Evolutionary conservation across 2,113 vertebrate genomes (phyloP).

Genomic region (Apaloderma vittatum): DNA sequence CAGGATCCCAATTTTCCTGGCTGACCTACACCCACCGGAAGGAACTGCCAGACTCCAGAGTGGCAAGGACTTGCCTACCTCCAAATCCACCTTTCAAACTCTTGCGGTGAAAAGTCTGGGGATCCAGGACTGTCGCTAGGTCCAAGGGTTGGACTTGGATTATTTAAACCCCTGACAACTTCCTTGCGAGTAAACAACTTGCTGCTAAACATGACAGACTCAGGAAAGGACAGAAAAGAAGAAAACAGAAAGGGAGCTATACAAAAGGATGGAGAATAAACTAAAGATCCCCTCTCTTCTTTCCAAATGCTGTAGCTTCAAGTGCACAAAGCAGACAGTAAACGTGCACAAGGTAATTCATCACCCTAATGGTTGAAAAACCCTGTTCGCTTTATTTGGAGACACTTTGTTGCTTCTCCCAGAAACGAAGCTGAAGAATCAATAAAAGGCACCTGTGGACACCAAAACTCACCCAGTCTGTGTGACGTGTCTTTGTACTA

Average conservation of each 20-base stretch:
- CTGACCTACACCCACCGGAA: neutral
- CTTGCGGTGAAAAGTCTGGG: neutral
- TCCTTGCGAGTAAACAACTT: neutral
- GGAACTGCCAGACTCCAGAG: neutral
- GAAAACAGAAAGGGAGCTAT: neutral
- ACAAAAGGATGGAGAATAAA: neutral
- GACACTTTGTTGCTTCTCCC: constrained; percentile 40
- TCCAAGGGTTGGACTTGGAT: neutral
- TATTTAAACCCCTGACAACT: neutral
- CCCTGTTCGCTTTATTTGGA: constrained; percentile 36
- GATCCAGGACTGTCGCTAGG: neutral
- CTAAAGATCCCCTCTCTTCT: neutral
- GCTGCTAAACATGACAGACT: constrained; percentile 11
- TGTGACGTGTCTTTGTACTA: constrained; percentile 38
- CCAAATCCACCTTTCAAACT: neutral
- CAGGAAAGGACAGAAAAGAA: neutral
- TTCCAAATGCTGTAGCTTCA: neutral
- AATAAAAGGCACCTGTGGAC: constrained; percentile 80
- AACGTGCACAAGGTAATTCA: neutral
- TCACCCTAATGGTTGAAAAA: constrained; percentile 24
- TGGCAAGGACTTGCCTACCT: neutral
- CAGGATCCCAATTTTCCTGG: neutral
- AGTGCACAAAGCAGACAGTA: constrained; percentile 4
- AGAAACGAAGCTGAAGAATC: constrained; percentile 53
- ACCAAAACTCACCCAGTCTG: constrained; percentile 61